Evolutionary conservation across 37 sponge, comb jelly and placozoan genomes (phyloP).

Genomic region (Mnemiopsis leidyi): DNA sequence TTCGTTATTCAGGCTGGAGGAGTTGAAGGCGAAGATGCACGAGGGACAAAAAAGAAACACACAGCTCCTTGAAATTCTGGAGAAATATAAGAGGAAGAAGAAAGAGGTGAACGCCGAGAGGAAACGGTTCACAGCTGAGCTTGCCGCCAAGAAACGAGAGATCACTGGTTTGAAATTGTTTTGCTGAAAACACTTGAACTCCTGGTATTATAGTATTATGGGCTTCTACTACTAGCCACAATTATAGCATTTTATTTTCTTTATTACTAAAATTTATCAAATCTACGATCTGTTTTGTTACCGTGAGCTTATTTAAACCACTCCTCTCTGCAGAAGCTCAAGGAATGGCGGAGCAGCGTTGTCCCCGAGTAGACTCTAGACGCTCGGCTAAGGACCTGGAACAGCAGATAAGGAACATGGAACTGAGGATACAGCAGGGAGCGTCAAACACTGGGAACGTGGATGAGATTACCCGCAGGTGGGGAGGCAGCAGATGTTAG

Average conservation of each 20-base stretch:
- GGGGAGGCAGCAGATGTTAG: too few species aligned
- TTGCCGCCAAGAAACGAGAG: slow-evolving; percentile 68
- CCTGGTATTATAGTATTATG: too few species aligned
- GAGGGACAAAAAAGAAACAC: slow-evolving; percentile 46
- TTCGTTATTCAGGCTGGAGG: slow-evolving; percentile 67
- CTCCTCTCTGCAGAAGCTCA: neutral
- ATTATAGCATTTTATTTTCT: too few species aligned
- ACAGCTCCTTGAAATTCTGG: slow-evolving; percentile 14
- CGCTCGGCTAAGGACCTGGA: slow-evolving; percentile 67
- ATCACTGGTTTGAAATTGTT: slow-evolving; percentile 23
- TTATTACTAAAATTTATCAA: too few species aligned
- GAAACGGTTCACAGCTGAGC: slow-evolving; percentile 65
- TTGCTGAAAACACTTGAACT: too few species aligned
- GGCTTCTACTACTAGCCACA: too few species aligned
- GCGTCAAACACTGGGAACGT: neutral
- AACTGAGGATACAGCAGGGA: slow-evolving; percentile 67
- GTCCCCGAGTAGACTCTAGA: slow-evolving; percentile 22
- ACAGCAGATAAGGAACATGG: slow-evolving; percentile 76
- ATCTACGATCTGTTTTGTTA: too few species aligned
- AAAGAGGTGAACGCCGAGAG: slow-evolving; percentile 45
- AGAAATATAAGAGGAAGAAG: slow-evolving; percentile 36
- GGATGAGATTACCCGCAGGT: slow-evolving; percentile 25
- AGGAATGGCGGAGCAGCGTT: slow-evolving; percentile 40
- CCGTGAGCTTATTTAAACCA: too few species aligned
- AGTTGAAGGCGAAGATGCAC: slow-evolving; percentile 70